Evolutionary conservation across 1,140 invertebrate species (phyloP).

Genomic region (Neuroterus valhalla): DNA sequence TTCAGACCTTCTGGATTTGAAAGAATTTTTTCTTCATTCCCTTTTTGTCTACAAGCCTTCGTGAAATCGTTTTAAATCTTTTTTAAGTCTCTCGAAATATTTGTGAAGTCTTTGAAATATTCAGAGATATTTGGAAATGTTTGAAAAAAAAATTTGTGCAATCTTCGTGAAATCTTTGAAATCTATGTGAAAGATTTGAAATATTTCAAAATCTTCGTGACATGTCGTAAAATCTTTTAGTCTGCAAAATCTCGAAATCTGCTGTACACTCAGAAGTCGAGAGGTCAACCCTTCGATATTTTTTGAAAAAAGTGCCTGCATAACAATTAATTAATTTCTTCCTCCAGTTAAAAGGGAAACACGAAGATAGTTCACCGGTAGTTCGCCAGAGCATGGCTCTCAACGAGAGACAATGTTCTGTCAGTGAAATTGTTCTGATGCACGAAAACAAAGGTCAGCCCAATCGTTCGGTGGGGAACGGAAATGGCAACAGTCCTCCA

Average conservation of each 20-base stretch:
- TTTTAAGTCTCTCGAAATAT: too few relatives aligned
- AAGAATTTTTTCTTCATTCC: too few relatives aligned
- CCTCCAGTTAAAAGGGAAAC: slow-evolving; percentile 62
- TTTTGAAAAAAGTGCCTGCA: background rate
- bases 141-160: too few relatives aligned
- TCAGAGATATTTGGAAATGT: too few relatives aligned
- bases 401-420: slow-evolving; percentile 69
- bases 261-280: too few relatives aligned
- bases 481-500: slow-evolving; percentile 37
- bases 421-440: slow-evolving; percentile 71
- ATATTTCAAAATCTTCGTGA: slow-evolving; percentile 32
- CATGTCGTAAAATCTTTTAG: too few relatives aligned
- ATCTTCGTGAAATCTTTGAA: too few relatives aligned
- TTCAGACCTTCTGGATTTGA: too few relatives aligned
- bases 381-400: slow-evolving; percentile 70
- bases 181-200: background rate
- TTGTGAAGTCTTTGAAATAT: too few relatives aligned
- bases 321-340: background rate
- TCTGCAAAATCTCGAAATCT: background rate
- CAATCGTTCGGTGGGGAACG: slow-evolving; percentile 41
- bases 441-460: slow-evolving; percentile 66
- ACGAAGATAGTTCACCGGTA: slow-evolving; percentile 58
- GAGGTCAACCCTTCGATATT: too few relatives aligned
- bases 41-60: too few relatives aligned
- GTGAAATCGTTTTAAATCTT: too few relatives aligned